These are phyloP conservation scores for Dendrolimus kikuchii DNA, from an alignment of 1,140 invertebrate genomes.

Conservation along the genomic window DNA sequence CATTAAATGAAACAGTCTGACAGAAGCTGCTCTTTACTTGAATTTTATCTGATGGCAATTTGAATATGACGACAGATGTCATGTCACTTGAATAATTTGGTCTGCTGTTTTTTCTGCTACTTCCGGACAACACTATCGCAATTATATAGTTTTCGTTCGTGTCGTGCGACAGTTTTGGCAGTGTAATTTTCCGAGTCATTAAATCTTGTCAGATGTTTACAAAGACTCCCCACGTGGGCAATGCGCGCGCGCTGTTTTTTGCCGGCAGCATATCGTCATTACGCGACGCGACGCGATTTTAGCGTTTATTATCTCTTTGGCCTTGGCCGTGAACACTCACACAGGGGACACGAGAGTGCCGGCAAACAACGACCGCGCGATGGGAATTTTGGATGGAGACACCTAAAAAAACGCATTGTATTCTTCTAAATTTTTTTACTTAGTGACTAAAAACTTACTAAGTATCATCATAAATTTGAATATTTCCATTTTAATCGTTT, in stretches of 20 bases:
- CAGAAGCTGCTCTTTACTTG: constrained; percentile 10
- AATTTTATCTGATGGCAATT: constrained; percentile 19
- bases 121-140: neutral
- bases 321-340: constrained; percentile 65
- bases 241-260: constrained; percentile 39
- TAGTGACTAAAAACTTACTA: constrained; percentile 10
- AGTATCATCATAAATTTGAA: constrained; percentile 2
- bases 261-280: constrained; percentile 48
- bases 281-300: constrained; percentile 16
- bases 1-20: constrained; percentile 23
- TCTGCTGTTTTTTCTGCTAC: constrained; percentile 20
- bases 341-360: constrained; percentile 24
- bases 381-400: constrained; percentile 23
- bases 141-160: neutral
- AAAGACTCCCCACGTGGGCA: constrained; percentile 47
- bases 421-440: constrained; percentile 15
- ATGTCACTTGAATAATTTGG: constrained; percentile 3
- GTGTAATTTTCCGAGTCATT: constrained; percentile 58
- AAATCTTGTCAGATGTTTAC: constrained; percentile 45
- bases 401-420: constrained; percentile 23
- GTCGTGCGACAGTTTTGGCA: neutral
- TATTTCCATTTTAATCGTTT: neutral
- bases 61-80: constrained; percentile 11
- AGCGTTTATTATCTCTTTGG: constrained; percentile 54
- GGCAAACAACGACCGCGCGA: constrained; percentile 8